These are phyloP conservation scores for Rhinolophus ferrumequinum DNA, from an alignment of 2,113 vertebrate genomes.

Conservation along the genomic window DNA sequence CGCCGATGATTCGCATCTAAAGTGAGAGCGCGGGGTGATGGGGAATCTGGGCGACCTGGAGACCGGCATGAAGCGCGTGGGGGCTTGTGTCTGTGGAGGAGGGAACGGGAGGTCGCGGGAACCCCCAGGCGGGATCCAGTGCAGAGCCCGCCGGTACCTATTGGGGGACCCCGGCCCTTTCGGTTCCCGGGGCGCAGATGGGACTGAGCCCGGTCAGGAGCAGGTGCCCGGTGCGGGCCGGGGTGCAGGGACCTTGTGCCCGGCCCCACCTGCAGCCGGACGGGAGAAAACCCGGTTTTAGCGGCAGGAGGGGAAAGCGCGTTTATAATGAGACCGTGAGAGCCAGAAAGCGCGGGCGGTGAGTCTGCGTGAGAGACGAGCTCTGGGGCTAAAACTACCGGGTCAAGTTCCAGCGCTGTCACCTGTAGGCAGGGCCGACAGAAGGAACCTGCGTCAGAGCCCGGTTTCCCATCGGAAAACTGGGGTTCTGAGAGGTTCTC, in stretches of 20 bases:
- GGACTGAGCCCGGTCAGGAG: not conserved
- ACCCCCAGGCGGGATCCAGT: not conserved
- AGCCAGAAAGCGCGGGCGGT: not conserved
- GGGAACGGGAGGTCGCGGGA: too few species aligned
- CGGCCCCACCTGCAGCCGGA: not conserved
- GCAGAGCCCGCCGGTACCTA: not conserved
- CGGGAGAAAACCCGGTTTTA: not conserved
- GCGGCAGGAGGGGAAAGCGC: not conserved
- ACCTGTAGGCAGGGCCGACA: not conserved
- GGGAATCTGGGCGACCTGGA: not conserved
- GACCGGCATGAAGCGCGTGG: not conserved
- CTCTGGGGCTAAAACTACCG: not conserved
- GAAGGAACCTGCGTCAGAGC: not conserved
- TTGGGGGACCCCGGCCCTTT: not conserved
- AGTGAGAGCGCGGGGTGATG: not conserved
- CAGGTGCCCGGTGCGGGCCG: not conserved
- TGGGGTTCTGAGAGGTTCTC: not conserved
- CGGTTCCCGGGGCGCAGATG: not conserved
- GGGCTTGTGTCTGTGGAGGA: not conserved
- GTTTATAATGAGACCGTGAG: not conserved
- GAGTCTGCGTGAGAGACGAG: not conserved
- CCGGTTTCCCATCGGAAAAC: not conserved
- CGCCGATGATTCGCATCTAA: too few species aligned
- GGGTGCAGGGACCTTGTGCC: too few species aligned
- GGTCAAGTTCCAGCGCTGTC: too few species aligned